Conservation (phyloP, 2,113 vertebrate species). For the Arvicanthis niloticus region DNA sequence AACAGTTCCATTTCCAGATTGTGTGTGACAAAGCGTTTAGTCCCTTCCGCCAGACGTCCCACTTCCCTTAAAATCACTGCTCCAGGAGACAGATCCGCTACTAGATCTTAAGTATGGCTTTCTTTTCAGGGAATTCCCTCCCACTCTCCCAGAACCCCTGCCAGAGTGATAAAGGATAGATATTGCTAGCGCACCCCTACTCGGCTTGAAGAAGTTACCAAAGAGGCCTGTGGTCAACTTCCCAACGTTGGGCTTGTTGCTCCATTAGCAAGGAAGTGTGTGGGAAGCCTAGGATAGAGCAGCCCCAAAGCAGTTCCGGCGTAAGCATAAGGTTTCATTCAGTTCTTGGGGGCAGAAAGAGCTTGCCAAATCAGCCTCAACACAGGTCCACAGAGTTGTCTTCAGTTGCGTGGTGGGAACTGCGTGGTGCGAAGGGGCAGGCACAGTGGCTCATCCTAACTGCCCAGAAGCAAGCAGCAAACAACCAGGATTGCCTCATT, state of each 20-base stretch:
- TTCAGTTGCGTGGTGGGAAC: neutral
- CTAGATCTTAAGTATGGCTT: neutral
- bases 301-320: neutral
- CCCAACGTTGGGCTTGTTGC: neutral
- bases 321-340: neutral
- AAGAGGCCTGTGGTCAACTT: neutral
- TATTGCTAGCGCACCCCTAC: neutral
- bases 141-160: neutral
- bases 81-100: neutral
- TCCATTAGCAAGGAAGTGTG: neutral
- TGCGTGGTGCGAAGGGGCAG: neutral
- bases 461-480: neutral
- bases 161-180: neutral
- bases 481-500: neutral
- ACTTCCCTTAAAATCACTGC: neutral
- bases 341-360: neutral
- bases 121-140: neutral
- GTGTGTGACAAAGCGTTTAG: neutral
- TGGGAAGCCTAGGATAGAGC: neutral
- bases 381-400: neutral
- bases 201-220: neutral
- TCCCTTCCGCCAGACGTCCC: neutral
- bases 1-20: neutral
- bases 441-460: neutral
- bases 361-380: neutral